These are phyloP conservation scores for Ypsolopha sequella DNA, from an alignment of 2,888 invertebrate species.

Conservation along the genomic window DNA sequence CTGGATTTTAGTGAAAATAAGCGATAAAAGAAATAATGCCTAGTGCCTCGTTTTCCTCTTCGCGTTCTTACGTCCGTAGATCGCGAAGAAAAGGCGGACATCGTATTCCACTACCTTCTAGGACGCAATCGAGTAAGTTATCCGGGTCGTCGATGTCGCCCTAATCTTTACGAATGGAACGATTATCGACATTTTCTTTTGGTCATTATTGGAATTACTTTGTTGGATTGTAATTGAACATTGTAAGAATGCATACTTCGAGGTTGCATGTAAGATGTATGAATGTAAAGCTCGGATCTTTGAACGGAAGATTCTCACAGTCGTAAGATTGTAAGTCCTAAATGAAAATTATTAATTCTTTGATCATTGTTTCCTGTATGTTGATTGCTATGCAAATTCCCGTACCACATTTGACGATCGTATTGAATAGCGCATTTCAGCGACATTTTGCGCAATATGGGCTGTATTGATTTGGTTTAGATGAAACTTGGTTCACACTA, in stretches of 20 bases:
- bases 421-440: conserved; percentile 51
- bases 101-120: conserved; percentile 85
- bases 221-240: not conserved
- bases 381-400: conserved; percentile 48
- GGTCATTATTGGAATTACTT: not conserved
- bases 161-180: conserved; percentile 42
- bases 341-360: conserved; percentile 26
- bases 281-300: no score
- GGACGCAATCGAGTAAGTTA: conserved; percentile 84
- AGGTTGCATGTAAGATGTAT: no score
- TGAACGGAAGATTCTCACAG: conserved; percentile 15
- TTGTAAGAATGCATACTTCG: not conserved
- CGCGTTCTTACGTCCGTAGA: conserved; percentile 91
- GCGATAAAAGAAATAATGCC: conserved; percentile 82
- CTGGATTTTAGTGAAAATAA: conserved; percentile 68
- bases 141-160: conserved; percentile 61
- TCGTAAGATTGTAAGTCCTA: conserved; percentile 13
- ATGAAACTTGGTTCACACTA: conserved; percentile 48
- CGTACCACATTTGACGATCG: conserved; percentile 24
- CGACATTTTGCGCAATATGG: conserved; percentile 66
- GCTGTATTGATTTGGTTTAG: conserved; percentile 56
- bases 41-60: conserved; percentile 94
- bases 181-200: conserved; percentile 34
- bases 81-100: conserved; percentile 93
- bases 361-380: conserved; percentile 42